Percentiles rank a stretch among this genome's conserved stretches.
Conservation (phyloP, 2,888 invertebrate genomes). For the Diarsia dahlii region DNA sequence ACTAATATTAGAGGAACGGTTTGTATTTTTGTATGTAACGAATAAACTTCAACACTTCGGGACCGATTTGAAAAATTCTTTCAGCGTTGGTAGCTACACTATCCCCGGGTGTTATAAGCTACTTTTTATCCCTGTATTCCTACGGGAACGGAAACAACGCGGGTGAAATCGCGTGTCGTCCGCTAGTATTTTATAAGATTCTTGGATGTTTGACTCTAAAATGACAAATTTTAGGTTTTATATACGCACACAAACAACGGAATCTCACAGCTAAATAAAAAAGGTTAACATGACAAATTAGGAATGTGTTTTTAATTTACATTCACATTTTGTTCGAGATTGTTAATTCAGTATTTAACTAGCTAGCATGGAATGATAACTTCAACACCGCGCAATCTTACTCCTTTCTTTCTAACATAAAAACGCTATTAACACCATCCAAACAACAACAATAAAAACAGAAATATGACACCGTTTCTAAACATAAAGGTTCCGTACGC, state of each 20-base stretch:
- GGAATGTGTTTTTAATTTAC: not conserved
- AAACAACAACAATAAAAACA: conserved; percentile 51
- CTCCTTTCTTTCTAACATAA: not conserved
- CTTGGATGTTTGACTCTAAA: not conserved
- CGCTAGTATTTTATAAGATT: not conserved
- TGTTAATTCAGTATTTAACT: not conserved
- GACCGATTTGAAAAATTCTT: too few species aligned
- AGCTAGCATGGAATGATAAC: not conserved
- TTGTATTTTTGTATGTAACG: too few species aligned
- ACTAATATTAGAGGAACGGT: too few species aligned
- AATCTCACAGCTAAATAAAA: not conserved
- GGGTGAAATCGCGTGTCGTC: too few species aligned
- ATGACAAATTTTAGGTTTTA: not conserved
- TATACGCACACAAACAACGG: not conserved
- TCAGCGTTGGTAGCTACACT: too few species aligned
- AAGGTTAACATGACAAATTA: not conserved
- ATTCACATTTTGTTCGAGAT: not conserved
- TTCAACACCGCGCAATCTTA: not conserved
- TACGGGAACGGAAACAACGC: too few species aligned
- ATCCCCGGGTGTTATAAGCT: too few species aligned
- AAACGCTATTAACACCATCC: conserved; percentile 32
- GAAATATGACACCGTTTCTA: conserved; percentile 35
- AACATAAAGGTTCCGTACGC: conserved; percentile 29
- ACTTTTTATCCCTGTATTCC: too few species aligned
- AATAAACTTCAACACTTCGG: too few species aligned